These are phyloP conservation scores for Athene noctua DNA, from an alignment of 2,113 vertebrate genomes.

Conservation along the genomic window DNA sequence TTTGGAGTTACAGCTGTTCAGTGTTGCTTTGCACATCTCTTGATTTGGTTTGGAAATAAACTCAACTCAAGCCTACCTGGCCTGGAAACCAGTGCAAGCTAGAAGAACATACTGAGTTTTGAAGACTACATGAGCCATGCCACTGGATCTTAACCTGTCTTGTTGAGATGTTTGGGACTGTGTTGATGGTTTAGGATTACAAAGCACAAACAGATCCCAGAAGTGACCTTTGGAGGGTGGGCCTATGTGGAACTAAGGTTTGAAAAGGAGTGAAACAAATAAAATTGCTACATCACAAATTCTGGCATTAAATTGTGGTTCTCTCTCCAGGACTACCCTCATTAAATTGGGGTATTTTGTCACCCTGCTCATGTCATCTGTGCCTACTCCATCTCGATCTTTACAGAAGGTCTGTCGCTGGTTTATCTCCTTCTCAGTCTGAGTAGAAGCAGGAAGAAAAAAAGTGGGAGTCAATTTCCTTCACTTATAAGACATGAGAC, in stretches of 20 bases:
- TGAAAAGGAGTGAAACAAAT: neutral
- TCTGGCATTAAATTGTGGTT: neutral
- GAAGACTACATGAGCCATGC: neutral
- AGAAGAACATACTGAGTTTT: neutral
- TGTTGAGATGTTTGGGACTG: neutral
- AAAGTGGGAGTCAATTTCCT: neutral
- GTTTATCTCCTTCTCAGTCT: neutral
- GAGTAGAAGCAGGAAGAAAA: neutral
- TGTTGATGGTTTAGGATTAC: neutral
- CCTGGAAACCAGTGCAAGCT: neutral
- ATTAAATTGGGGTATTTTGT: neutral
- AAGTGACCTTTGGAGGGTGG: neutral
- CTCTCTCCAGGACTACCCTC: neutral
- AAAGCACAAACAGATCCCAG: neutral
- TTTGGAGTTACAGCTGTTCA: neutral
- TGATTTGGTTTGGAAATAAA: neutral
- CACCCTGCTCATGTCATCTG: neutral
- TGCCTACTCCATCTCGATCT: too few relatives aligned
- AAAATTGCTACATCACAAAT: neutral
- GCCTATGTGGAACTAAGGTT: rapidly evolving
- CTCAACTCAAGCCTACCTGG: neutral
- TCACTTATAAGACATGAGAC: neutral
- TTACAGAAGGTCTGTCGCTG: neutral
- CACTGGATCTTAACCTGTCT: neutral
- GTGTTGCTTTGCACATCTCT: neutral